Evolutionary conservation across 2,113 vertebrate genomes (phyloP).

Genomic region (Sinocyclocheilus anshuiensis): DNA sequence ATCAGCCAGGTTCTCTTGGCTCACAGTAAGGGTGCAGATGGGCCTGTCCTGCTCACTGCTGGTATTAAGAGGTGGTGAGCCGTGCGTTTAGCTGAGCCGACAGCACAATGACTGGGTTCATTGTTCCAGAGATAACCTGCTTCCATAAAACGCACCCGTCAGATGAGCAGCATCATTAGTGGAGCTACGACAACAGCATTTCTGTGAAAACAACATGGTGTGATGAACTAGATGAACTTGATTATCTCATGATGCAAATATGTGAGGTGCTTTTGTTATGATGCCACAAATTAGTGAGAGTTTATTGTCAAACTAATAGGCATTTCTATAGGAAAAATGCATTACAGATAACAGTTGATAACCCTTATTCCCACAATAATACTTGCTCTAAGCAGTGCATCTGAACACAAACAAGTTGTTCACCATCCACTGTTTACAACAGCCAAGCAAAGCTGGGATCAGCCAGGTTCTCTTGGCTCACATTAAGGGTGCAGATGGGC

Average conservation of each 20-base stretch:
- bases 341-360: background rate
- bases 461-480: conserved; percentile 47
- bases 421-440: background rate
- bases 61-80: conserved; percentile 58
- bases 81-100: conserved; percentile 71
- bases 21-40: conserved; percentile 48
- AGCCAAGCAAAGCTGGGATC: conserved; percentile 27
- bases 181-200: background rate
- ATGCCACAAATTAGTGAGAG: background rate
- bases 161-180: conserved; percentile 43
- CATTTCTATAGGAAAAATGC: background rate
- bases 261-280: conserved; percentile 19
- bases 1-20: conserved; percentile 50
- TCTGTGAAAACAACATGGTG: background rate
- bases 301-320: background rate
- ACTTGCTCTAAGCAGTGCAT: background rate
- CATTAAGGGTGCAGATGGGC: conserved; percentile 51
- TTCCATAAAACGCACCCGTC: conserved; percentile 34
- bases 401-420: conserved; percentile 35
- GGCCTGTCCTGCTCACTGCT: conserved; percentile 56
- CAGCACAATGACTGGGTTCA: conserved; percentile 57
- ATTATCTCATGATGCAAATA: conserved; percentile 34
- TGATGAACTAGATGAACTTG: conserved; percentile 25
- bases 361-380: no score
- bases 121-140: conserved; percentile 47